phyloP scores from a whole-genome alignment of 1,140 invertebrate species.

The Macrotrachela quadricornifera region DNA sequence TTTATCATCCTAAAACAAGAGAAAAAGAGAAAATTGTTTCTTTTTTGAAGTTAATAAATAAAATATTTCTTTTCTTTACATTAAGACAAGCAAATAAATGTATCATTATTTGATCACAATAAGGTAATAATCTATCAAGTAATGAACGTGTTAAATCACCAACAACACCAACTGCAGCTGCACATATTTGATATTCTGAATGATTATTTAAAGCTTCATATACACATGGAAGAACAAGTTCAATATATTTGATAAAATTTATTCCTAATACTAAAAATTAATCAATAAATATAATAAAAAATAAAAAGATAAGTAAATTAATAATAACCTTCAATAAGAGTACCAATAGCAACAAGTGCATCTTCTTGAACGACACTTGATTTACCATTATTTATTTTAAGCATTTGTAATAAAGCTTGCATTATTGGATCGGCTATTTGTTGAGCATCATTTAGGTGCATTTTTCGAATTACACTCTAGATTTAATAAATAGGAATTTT shows the following conservation, averaged over 20 bases:
- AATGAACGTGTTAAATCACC: conserved; percentile 77
- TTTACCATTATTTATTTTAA: conserved; percentile 53
- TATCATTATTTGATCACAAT: conserved; percentile 82
- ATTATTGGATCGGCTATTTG: conserved; percentile 85
- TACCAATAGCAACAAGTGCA: conserved; percentile 82
- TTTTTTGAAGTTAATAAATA: no score
- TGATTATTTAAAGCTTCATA: conserved; percentile 72
- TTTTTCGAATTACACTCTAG: conserved; percentile 36
- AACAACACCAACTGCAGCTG: conserved; percentile 70
- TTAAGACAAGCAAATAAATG: conserved; percentile 38
- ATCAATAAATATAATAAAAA: no score
- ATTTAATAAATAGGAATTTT: no score
- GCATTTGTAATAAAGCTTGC: conserved; percentile 48
- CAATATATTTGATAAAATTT: conserved; percentile 84
- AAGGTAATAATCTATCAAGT: conserved; percentile 60
- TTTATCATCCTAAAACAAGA: no score
- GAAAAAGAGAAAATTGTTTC: no score
- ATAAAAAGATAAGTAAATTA: no score
- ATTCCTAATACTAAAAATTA: conserved; percentile 40
- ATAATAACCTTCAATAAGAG: conserved; percentile 57
- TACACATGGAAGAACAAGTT: conserved; percentile 75
- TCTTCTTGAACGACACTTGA: conserved; percentile 92
- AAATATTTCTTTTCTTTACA: no score
- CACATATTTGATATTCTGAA: conserved; percentile 78
- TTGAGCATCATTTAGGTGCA: conserved; percentile 74